phyloP scores from a whole-genome alignment of 2,113 vertebrate genomes.

The Sorex araneus region DNA sequence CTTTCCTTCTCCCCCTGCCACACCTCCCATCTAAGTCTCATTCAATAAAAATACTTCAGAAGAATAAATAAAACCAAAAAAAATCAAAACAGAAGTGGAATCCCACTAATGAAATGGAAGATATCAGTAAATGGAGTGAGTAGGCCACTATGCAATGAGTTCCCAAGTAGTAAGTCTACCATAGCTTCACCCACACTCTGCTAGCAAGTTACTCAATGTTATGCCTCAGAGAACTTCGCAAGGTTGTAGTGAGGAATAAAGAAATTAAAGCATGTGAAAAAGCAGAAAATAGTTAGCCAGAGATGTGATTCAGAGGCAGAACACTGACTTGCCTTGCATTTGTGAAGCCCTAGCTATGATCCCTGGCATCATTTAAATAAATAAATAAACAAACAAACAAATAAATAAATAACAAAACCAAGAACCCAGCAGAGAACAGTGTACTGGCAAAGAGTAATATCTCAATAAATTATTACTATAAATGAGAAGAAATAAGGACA shows the following conservation, averaged over 20 bases:
- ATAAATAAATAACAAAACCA: too few relatives aligned
- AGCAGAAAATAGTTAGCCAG: too few relatives aligned
- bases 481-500: conserved; percentile 38
- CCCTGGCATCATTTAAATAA: too few relatives aligned
- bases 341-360: too few relatives aligned
- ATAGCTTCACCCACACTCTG: not conserved
- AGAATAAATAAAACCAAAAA: too few relatives aligned
- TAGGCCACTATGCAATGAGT: conserved; percentile 26
- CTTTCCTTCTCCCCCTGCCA: too few relatives aligned
- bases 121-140: conserved; percentile 1
- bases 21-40: too few relatives aligned
- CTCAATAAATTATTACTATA: conserved; percentile 32
- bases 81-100: too few relatives aligned
- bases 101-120: not conserved
- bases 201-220: conserved; percentile 36
- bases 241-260: not conserved
- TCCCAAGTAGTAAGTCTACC: conserved; percentile 26
- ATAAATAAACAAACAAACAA: too few relatives aligned
- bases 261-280: conserved; percentile 28
- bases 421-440: not conserved
- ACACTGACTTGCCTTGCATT: too few relatives aligned
- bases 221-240: conserved; percentile 48
- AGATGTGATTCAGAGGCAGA: too few relatives aligned
- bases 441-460: not conserved
- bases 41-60: too few relatives aligned